phyloP scores from a whole-genome alignment of 1,140 invertebrate species.

The Cotesia vestalis region DNA sequence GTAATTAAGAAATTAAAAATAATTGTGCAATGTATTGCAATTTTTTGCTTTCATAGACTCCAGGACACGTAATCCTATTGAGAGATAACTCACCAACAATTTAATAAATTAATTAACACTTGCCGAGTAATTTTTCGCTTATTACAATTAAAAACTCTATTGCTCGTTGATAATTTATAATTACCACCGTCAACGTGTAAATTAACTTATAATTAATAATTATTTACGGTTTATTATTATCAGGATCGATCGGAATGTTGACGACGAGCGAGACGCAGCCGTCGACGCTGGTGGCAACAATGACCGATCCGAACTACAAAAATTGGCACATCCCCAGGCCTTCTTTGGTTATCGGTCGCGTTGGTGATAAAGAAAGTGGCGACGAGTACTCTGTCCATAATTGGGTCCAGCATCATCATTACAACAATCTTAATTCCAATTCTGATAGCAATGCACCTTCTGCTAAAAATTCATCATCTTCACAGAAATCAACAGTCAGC shows the following conservation, averaged over 20 bases:
- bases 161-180: too few relatives aligned
- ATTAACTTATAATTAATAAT: not conserved
- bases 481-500: too few relatives aligned
- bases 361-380: conserved; percentile 58
- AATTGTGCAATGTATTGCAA: too few relatives aligned
- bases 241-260: conserved; percentile 4
- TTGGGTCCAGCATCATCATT: conserved; percentile 46
- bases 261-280: conserved; percentile 5
- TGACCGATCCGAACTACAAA: conserved; percentile 46
- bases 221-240: not conserved
- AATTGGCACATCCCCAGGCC: conserved; percentile 82
- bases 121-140: too few relatives aligned
- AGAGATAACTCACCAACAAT: too few relatives aligned
- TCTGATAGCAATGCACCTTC: too few relatives aligned
- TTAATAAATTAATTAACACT: too few relatives aligned
- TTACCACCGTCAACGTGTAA: too few relatives aligned
- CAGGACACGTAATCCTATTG: too few relatives aligned
- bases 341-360: conserved; percentile 68
- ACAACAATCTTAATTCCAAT: conserved; percentile 45
- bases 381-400: conserved; percentile 50
- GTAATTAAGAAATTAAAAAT: too few relatives aligned
- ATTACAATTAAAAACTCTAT: too few relatives aligned
- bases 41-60: too few relatives aligned
- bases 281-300: conserved; percentile 1
- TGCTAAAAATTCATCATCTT: not conserved